A percentile compares a stretch with the other conserved stretches of the same genome.
Evolutionary conservation across 2,888 invertebrate genomes (phyloP).

Genomic region (Flabesymbios commensalis): DNA sequence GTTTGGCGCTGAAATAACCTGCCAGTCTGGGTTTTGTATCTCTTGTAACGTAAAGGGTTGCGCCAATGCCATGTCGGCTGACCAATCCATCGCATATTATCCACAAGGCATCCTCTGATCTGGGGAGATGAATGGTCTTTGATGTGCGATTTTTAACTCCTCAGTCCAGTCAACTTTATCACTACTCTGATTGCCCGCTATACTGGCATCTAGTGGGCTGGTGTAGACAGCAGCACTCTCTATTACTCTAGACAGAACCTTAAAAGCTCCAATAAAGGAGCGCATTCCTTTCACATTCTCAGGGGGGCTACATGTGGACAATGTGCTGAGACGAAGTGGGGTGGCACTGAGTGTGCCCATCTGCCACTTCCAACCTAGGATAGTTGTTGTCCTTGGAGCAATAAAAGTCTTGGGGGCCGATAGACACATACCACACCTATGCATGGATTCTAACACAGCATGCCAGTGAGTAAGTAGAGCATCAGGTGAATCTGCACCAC

Average conservation of each 20-base stretch:
- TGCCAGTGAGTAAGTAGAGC: constrained; percentile 22
- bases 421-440: neutral
- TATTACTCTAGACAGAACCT: neutral
- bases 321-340: constrained; percentile 9
- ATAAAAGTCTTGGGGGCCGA: constrained; percentile 2
- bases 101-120: too few species aligned
- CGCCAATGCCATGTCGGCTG: too few species aligned
- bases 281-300: neutral
- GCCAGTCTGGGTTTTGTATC: too few species aligned
- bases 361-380: constrained; percentile 9
- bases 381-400: neutral
- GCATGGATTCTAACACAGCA: constrained; percentile 24
- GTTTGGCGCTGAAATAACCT: too few species aligned
- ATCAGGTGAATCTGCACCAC: constrained; percentile 5
- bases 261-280: constrained; percentile 1
- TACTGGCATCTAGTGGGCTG: neutral
- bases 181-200: neutral
- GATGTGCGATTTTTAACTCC: neutral
- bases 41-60: too few species aligned
- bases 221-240: neutral
- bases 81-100: too few species aligned
- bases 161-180: constrained; percentile 1
- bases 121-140: too few species aligned
- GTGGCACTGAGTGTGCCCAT: constrained; percentile 5
- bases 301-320: neutral